Base-by-base conservation (phyloP, 2,888 invertebrate genomes). In the Ferrisia virgata region DNA sequence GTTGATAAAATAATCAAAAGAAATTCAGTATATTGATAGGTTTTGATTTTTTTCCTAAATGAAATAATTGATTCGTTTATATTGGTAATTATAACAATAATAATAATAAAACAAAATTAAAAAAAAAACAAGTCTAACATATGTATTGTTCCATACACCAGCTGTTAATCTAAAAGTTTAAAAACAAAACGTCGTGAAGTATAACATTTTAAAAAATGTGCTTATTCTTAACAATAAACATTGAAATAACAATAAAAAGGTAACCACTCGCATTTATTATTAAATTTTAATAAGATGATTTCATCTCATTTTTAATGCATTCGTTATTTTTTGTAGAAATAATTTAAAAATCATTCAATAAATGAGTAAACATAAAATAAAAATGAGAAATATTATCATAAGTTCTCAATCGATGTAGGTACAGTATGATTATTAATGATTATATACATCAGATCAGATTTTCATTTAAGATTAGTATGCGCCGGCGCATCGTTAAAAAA, bases 201-300 rank as follows among this genome's bases (percentile, higher is more conserved):
- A n/a, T 33, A 72, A 72, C 33, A 33, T 36, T 36, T 33, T 33
- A 53, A 76, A 76, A 76, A 76, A 15, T 64, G 64, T 53, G 53
- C 58, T 25, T 64, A 64, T 58, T 69, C 72, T 76, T 33, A 76
- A 76, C 25, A 76, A 33, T 76, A 76, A 36, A 76, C 31, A 18
- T 76, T 36, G 18, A 76, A 76, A 76, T 76, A 76, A 76, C 72
- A 76, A 76, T 76, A 76, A 76, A 76, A 76, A 36, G 72, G 72
- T 76, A 76, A 76, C 72, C 72, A 76, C 72, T 76, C 72, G 72
- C 72, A 76, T 76, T 76, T 36, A 76, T 22, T 5, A 18, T 76
- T 76, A 76, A 36, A 76, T 76, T 76, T 76, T 76, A 36, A 36
- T 36, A 36, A 76, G 36, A 76, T 25, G 25, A 28, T 36, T 36